A percentile compares a stretch with the other conserved stretches of the same genome.
phyloP scores from a whole-genome alignment of 1,140 invertebrate genomes.

The Diprion similis region DNA sequence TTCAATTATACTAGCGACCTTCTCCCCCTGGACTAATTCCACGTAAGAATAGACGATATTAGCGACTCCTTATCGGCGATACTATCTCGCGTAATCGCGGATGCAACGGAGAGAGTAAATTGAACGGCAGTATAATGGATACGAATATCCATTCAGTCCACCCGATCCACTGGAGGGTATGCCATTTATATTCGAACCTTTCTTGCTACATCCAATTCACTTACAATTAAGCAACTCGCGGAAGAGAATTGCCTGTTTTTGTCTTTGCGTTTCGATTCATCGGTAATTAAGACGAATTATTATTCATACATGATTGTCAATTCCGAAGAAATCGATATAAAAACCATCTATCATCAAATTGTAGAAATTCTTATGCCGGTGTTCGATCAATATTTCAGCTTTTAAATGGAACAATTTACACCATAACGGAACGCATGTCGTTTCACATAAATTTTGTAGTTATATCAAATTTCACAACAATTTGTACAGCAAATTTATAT shows the following conservation, averaged over 20 bases:
- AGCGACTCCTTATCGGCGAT: neutral
- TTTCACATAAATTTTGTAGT: no score
- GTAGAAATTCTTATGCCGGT: no score
- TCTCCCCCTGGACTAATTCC: no score
- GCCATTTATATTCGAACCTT: neutral
- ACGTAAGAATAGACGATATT: neutral
- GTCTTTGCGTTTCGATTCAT: neutral
- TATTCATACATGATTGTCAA: neutral
- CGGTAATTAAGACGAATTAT: neutral
- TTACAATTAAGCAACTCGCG: neutral
- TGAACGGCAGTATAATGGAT: neutral
- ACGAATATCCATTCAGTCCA: neutral
- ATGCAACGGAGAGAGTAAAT: slow-evolving; percentile 2
- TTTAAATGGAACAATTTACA: no score
- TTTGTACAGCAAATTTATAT: no score
- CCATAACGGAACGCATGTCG: no score
- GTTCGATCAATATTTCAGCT: no score
- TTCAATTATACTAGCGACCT: neutral
- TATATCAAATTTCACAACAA: no score
- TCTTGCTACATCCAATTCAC: neutral
- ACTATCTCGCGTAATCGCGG: neutral
- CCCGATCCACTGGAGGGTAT: neutral
- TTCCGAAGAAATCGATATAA: no score
- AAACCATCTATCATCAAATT: no score
- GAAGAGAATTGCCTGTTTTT: neutral